Evolutionary conservation across 2,113 vertebrate genomes (phyloP).

Genomic region (Actenoides hombroni): DNA sequence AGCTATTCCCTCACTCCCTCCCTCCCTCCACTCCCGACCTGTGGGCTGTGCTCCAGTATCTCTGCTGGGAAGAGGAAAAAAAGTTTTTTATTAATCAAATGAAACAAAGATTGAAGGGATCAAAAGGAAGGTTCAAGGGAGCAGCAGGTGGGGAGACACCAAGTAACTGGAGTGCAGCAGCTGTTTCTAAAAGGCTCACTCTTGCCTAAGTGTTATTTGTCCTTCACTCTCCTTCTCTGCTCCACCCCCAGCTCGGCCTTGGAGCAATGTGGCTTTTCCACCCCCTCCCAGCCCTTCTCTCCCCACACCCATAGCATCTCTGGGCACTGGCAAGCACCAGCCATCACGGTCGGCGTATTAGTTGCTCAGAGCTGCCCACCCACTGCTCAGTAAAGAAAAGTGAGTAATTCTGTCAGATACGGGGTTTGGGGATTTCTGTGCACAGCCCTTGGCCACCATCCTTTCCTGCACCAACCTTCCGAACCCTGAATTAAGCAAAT

Average conservation of each 20-base stretch:
- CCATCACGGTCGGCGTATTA: rapidly evolving
- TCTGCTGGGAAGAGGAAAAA: not conserved
- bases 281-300: not conserved
- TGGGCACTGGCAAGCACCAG: not conserved
- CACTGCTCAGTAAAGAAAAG: not conserved
- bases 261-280: not conserved
- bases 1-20: slow-evolving; percentile 4
- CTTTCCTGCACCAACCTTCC: not conserved
- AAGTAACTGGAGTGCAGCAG: not conserved
- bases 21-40: not conserved
- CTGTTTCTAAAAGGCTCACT: not conserved
- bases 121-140: not conserved
- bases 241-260: not conserved
- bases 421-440: not conserved
- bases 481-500: not conserved
- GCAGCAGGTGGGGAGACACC: not conserved
- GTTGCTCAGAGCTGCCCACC: not conserved
- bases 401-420: rapidly evolving
- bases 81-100: not conserved
- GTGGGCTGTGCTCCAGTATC: slow-evolving; percentile 13
- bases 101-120: not conserved
- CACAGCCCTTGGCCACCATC: not conserved
- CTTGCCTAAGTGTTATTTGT: not conserved
- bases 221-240: not conserved
- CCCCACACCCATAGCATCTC: not conserved